Base-by-base conservation (phyloP, 2,888 invertebrate species). In the Oeneis ivallda region DNA sequence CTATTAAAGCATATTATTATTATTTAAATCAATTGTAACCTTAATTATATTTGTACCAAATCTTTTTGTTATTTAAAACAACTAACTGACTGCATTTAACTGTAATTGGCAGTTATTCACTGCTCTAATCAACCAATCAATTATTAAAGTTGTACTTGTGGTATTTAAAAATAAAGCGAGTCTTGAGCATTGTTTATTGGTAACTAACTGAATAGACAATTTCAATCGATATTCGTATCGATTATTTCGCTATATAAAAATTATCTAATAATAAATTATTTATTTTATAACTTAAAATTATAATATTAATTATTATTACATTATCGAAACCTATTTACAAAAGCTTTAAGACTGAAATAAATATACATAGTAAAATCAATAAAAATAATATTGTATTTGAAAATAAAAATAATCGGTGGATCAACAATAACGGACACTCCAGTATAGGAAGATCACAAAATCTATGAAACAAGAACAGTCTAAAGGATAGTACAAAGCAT, bases 291-390 rank as follows among this genome's bases (percentile, higher is more conserved):
- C 75, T 79, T 79, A 81, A 64, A 75, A 76, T 73, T 76, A 76
- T 59, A 49, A 76, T 62, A 53, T 60, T 50, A n/a, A 63, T 58
- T 65, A 70, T 66, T 6, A 50, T 62, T 65, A 41, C 58, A 64
- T 64, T 50, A 73, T 63, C 64, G 70, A 68, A 73, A 74, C 75
- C 75, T 86, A 87, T 86, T 80, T 86, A 87, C 87, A 87, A 85
- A 75, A 83, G 81, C n/a, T 63, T 62, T 62, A 49, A 69, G 50
- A 64, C 32, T 65, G 58, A 68, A 41, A 15, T 52, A 54, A 54
- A 64, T 8, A 49, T 34, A 17, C 37, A 37, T 8, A 7, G 13
- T 10, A 17, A 59, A 41, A 1, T 57, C 37, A 26, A 43, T 11
- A 43, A 54, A 15, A 61, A 61, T 17, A 62, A 17, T 52, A 62